Base-by-base conservation (phyloP, 2,113 vertebrate genomes). In the Megaceryle torquata region DNA sequence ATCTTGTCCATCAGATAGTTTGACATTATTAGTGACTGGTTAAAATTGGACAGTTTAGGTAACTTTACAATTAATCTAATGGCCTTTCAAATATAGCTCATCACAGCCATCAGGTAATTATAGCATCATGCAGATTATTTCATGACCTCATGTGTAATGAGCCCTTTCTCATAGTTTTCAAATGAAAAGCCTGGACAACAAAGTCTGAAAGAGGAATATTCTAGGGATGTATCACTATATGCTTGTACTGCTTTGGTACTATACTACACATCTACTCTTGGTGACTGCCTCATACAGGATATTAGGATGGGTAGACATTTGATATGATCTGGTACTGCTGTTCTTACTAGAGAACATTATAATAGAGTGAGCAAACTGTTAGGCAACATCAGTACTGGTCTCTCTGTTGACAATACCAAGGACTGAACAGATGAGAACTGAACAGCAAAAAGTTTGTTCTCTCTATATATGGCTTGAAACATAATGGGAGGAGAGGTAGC, bases 401-500 rank as follows among this genome's bases (percentile, higher is more conserved):
- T 86, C 19, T 19, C 39, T 72, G 50, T 54, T 81, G 54, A 83
- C 1, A 6, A 59, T 71, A 88, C 17, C 59, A 75, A 80, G 79
- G 88, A 54, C 39, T 37, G 79, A 94, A 72, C 61, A 92, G 65
- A 91, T 1, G 15, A 94, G 71, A 77, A 48, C 29, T 48, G 68
- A 89, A 77, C 68, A 75, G 65, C 64, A 70, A 31, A 39, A 90
- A 91, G 39, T 83, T 91, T 90, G 29, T 61, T 93, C 80, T 81
- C 43, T 81, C 16, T 80, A 57, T 72, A 87, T 74, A 83, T 76
- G 86, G 33, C 46, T 91, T 82, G 71, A 90, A 94, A 74, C 85
- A 85, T 65, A 59, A 67, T 76, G 29, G 35, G 65, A 92, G 60
- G 18, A 91, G 86, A 90, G 80, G 91, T 90, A 93, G 92, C 63